These are phyloP conservation scores for Leucoraja erinaceus DNA, from an alignment of 2,113 vertebrate species.

Conservation along the genomic window DNA sequence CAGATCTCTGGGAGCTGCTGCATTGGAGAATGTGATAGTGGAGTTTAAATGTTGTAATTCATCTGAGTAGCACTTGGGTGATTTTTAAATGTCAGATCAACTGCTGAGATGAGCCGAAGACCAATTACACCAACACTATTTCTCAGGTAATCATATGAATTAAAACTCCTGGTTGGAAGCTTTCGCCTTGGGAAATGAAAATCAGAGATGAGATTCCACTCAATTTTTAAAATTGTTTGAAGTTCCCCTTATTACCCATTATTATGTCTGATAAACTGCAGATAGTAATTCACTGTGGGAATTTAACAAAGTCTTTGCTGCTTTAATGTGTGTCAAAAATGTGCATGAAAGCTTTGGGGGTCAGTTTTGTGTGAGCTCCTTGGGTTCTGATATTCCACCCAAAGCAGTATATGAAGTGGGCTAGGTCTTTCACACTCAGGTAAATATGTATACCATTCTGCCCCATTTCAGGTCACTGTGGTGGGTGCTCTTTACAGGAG, in stretches of 20 bases:
- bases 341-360: too few relatives aligned
- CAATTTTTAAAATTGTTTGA: neutral
- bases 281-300: neutral
- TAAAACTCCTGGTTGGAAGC: neutral
- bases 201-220: neutral
- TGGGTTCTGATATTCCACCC: too few relatives aligned
- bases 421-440: too few relatives aligned
- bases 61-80: neutral
- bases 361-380: too few relatives aligned
- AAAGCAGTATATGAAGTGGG: too few relatives aligned
- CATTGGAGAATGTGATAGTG: neutral
- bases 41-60: neutral
- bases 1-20: neutral
- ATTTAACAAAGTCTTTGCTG: neutral
- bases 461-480: too few relatives aligned
- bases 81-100: neutral
- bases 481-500: too few relatives aligned
- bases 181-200: neutral
- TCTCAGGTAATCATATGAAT: neutral
- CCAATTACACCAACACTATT: neutral
- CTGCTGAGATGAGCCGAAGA: neutral
- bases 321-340: too few relatives aligned
- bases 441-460: too few relatives aligned
- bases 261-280: neutral
- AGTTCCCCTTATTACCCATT: neutral